phyloP scores from a whole-genome alignment of 2,113 vertebrate genomes.

The Albula glossodonta region DNA sequence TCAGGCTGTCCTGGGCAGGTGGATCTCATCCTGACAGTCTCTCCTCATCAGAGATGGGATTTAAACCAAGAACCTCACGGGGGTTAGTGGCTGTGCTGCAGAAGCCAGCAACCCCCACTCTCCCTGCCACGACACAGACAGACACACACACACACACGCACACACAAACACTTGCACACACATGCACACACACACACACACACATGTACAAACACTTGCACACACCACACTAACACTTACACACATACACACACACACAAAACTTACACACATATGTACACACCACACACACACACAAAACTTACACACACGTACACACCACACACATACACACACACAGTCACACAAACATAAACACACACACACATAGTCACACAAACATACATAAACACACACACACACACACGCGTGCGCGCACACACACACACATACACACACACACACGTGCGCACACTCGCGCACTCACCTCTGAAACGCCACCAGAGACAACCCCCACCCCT shows the following conservation, averaged over 20 bases:
- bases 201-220: no score
- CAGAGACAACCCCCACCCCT: constrained; percentile 8
- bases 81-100: not conserved
- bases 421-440: not conserved
- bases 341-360: not conserved
- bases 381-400: not conserved
- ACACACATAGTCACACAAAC: not conserved
- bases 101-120: not conserved
- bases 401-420: not conserved
- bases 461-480: not conserved
- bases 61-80: not conserved
- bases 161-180: no score
- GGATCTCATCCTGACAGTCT: not conserved
- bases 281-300: not conserved
- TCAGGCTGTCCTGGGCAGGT: not conserved
- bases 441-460: not conserved
- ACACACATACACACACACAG: not conserved
- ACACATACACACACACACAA: not conserved
- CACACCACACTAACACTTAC: not conserved
- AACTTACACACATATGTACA: not conserved
- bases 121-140: not conserved
- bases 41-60: not conserved
- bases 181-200: no score
- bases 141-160: not conserved
- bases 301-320: not conserved